Conservation (phyloP, 1,140 invertebrate species). For the Orussus abietinus region DNA sequence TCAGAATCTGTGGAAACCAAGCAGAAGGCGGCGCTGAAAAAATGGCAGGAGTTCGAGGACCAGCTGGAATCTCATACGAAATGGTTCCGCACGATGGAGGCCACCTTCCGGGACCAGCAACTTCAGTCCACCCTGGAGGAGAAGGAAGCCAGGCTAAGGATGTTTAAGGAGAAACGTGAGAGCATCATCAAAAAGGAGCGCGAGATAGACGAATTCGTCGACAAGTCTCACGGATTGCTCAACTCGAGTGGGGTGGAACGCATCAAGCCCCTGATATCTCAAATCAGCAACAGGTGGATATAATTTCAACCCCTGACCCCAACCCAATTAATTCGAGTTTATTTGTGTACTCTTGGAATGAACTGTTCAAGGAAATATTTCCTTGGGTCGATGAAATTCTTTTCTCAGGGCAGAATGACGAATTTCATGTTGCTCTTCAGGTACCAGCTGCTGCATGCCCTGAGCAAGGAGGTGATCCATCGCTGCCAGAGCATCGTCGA, state of each 20-base stretch:
- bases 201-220: slow-evolving; percentile 83
- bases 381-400: too few species aligned
- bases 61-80: slow-evolving; percentile 73
- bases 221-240: slow-evolving; percentile 81
- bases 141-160: slow-evolving; percentile 73
- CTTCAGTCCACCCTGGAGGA: slow-evolving; percentile 76
- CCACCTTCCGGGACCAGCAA: slow-evolving; percentile 78
- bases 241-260: slow-evolving; percentile 80
- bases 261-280: slow-evolving; percentile 82
- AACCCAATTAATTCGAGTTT: too few species aligned
- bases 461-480: slow-evolving; percentile 84
- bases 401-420: too few species aligned
- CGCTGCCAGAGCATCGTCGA: slow-evolving; percentile 82
- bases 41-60: slow-evolving; percentile 86
- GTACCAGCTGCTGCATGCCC: slow-evolving; percentile 77
- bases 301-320: too few species aligned
- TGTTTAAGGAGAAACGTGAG: slow-evolving; percentile 71
- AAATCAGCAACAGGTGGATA: slow-evolving; percentile 79
- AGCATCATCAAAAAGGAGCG: slow-evolving; percentile 72
- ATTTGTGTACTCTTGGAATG: too few species aligned
- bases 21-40: slow-evolving; percentile 68
- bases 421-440: too few species aligned
- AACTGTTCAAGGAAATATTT: too few species aligned
- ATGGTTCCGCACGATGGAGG: slow-evolving; percentile 83
- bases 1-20: slow-evolving; percentile 62